Base-by-base conservation (phyloP, 2,888 invertebrate species). In the Leucophenga maculata region DNA sequence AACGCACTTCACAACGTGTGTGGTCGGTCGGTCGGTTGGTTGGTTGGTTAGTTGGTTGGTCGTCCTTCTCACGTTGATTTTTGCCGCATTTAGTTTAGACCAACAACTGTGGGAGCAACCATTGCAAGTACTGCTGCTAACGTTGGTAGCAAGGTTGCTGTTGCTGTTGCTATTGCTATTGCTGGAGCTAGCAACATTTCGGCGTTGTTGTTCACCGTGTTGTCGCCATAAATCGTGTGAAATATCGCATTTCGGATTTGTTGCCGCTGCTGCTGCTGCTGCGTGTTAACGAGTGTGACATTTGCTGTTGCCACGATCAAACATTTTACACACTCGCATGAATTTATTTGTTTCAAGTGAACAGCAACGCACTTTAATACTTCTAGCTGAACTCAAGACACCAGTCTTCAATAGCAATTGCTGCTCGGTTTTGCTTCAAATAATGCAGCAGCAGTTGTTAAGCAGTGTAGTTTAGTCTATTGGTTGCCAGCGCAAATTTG, bases 201-300 rank as follows among this genome's bases (percentile, higher is more conserved):
- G 65, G 69, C 62, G 69, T 68, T 32, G 68, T 77, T 81, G 83
- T 82, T 82, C 76, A 78, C 81, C 78, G 72, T 75, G 75, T 79
- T 82, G 80, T 83, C 79, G 81, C 86, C 87, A 87, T 87, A 87
- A 88, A 87, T 87, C 87, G 88, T 87, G 88, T 87, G 88, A 87
- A 87, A 87, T 87, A 88, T 87, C 87, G 82, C 88, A 88, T 87
- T 87, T 86, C 87, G 82, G 84, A 83, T 62, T 59, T 59, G 59
- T 18, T 55, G 59, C 18, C 32, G 20, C 22, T 57, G 20, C 26
- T 22, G 57, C 57, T 39, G 39, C 39, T 39, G 83, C 83, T 84
- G 75, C 80, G 85, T 80, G 85, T 81, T 81, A 81, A 81, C 80
- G 85, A 81, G 85, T 85, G 82, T 83, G 74, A 84, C 80, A 84